Conservation (phyloP, 37 sponge, comb jelly and placozoan genomes). For the Haliclona indistincta region DNA sequence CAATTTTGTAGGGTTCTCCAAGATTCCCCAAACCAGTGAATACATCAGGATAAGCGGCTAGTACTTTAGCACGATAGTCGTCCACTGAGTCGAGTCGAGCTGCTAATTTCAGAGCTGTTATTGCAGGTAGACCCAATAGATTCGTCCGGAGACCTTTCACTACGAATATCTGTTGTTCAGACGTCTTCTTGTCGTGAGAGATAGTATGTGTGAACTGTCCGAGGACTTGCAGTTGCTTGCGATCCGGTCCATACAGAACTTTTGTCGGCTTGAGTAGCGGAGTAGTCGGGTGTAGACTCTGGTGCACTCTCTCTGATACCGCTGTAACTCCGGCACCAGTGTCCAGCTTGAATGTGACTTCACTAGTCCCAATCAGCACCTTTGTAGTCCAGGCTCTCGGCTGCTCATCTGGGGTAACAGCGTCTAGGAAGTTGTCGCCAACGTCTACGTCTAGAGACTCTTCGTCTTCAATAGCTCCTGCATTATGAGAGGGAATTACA, state of each 20-base stretch:
- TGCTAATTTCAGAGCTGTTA: constrained; percentile 9
- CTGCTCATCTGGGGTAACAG: not conserved
- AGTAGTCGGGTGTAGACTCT: too few relatives aligned
- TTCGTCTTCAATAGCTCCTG: too few relatives aligned
- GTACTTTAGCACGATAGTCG: not conserved
- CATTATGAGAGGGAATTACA: not conserved
- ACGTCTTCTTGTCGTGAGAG: not conserved
- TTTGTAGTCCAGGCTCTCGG: too few relatives aligned
- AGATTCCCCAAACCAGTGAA: constrained; percentile 32
- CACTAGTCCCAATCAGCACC: too few relatives aligned
- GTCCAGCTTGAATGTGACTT: constrained; percentile 27
- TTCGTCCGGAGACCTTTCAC: constrained; percentile 11
- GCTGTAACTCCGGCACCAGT: constrained; percentile 45
- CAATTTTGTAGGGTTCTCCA: constrained; percentile 22
- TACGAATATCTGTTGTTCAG: not conserved
- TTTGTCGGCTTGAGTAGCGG: too few relatives aligned
- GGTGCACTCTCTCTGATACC: too few relatives aligned
- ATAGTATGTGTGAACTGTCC: not conserved
- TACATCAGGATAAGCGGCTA: not conserved
- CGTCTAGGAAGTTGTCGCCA: constrained; percentile 28
- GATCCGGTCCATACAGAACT: constrained; percentile 7
- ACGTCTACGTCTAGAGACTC: too few relatives aligned
- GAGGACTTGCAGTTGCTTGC: not conserved
- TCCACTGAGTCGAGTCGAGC: not conserved
- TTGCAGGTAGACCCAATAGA: constrained; percentile 16